These are phyloP conservation scores for Orthosia gracilis DNA, from an alignment of 2,888 invertebrate species.

Conservation along the genomic window DNA sequence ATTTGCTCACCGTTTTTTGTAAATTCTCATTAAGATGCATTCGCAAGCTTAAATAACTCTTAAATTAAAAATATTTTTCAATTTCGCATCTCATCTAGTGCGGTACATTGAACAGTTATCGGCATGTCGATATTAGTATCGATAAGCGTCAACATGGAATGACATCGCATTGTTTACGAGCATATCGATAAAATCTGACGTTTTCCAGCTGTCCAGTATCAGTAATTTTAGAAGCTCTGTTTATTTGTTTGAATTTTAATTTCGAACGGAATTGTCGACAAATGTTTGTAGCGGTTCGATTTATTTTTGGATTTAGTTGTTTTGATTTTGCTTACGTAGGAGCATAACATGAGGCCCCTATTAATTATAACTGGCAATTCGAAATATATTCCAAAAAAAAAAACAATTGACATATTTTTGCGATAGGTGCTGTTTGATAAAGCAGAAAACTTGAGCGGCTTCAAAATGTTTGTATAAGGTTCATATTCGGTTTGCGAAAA, in stretches of 20 bases:
- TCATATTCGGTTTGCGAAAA: no score
- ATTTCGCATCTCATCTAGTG: slow-evolving; percentile 32
- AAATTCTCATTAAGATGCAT: no score
- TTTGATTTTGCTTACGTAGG: background rate
- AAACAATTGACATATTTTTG: no score
- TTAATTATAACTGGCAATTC: no score
- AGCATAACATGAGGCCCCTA: no score
- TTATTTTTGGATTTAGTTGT: slow-evolving; percentile 36
- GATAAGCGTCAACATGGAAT: slow-evolving; percentile 56
- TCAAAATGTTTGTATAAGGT: no score
- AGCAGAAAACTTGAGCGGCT: no score
- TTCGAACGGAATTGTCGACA: slow-evolving; percentile 26
- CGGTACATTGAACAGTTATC: slow-evolving; percentile 35
- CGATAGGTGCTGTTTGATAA: no score
- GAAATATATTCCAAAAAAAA: no score
- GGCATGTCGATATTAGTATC: slow-evolving; percentile 49
- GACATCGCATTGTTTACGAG: slow-evolving; percentile 58
- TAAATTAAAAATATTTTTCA: slow-evolving; percentile 1
- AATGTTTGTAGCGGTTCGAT: slow-evolving; percentile 31
- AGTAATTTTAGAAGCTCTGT: slow-evolving; percentile 56
- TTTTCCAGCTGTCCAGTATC: slow-evolving; percentile 37
- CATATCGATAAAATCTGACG: slow-evolving; percentile 60
- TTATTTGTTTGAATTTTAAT: slow-evolving; percentile 61
- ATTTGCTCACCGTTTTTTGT: background rate
- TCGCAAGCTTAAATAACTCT: background rate